Base-by-base conservation (phyloP, 2,113 vertebrate species). In the Anas platyrhynchos region DNA sequence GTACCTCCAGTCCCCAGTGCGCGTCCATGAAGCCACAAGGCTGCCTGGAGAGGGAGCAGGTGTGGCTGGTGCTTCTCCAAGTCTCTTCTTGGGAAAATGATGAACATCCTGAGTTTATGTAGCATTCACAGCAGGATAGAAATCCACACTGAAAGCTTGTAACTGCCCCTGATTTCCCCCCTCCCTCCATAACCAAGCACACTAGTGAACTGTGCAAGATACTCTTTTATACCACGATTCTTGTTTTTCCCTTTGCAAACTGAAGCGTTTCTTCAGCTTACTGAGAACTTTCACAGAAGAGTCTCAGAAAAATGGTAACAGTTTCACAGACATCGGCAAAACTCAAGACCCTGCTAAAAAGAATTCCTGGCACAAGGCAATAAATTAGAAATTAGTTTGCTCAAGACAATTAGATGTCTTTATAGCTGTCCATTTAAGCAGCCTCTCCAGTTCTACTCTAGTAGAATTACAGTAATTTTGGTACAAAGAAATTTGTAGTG, bases 101-200 rank as follows among this genome's bases (percentile, higher is more conserved):
- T 13, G 17, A 43, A 32, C 7, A 3, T 7, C 38, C 2, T 0
- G 2, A 81, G 9, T 61, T 50, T 14, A n/a, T 2, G 11, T 7
- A 54, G 32, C 2, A 0, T 23, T 75, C 6, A 4, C 52, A 32
- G 1, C 6, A 23, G 17, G 32, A 43, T 0, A 52, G 48, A 85
- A 87, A 38, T 20, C 43, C 69, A 67, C 8, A 36, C 6, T 3
- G 7, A 82, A 50, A 1, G 11, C 23, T 29, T 46, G 18, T 9
- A 77, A 86, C n/a, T 9, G 25, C n/a, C 9, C 6, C 1, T 3
- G 7, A 7, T 15, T 34, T 29, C 4, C 0, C 1, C 1, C 5
- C n/a, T 15, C 5, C 1, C 9, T 22, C 34, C 23, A 34, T 10
- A 32, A 73, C 34, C 29, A 80, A 34, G 16, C 34, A 63, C 66